Conservation (phyloP, 2,797 vertebrate genomes). For the Gambusia yucatana region DNA sequence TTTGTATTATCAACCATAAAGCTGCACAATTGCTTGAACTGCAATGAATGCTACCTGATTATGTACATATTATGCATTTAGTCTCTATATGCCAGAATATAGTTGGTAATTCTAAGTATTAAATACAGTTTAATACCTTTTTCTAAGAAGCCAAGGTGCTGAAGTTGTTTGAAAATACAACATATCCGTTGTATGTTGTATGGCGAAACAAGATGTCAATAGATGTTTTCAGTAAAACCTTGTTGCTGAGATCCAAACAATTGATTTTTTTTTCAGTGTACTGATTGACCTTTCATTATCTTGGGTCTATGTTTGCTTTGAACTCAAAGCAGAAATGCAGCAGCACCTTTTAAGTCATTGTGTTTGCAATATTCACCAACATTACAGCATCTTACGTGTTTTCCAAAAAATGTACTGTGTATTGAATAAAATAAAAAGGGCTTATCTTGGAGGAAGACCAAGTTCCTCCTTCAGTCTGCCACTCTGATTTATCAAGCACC, state of each 20-base stretch:
- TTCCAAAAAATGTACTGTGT: background rate
- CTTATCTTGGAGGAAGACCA: background rate
- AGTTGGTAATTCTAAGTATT: background rate
- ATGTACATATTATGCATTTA: background rate
- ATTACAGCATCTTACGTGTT: background rate
- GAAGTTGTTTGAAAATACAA: background rate
- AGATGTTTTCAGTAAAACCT: background rate
- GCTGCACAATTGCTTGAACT: background rate
- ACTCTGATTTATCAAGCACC: constrained; percentile 32
- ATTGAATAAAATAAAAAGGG: background rate
- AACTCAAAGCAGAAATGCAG: background rate
- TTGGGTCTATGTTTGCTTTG: background rate
- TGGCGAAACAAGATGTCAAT: background rate
- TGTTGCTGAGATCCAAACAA: background rate
- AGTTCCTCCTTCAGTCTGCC: background rate
- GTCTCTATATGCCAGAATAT: background rate
- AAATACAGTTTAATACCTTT: background rate
- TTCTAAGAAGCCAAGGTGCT: background rate
- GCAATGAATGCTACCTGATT: background rate
- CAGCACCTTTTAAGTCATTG: background rate
- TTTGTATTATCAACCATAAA: background rate
- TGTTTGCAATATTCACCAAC: background rate
- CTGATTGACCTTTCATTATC: background rate
- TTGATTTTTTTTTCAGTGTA: background rate
- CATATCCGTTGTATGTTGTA: no score